Conservation (phyloP, 2,888 invertebrate genomes). For the Thera britannica region DNA sequence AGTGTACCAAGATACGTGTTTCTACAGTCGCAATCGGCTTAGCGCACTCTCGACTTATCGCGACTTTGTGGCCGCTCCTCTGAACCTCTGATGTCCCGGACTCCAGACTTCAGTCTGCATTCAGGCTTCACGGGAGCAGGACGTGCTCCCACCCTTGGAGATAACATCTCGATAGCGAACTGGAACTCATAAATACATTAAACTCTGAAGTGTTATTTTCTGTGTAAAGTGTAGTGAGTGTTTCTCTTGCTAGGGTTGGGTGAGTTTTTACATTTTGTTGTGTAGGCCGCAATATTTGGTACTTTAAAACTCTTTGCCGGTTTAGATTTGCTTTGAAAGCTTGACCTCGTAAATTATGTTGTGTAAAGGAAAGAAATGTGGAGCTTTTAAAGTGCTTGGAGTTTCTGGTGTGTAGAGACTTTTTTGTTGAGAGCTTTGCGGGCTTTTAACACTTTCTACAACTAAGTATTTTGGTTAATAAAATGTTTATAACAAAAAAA, state of each 20-base stretch:
- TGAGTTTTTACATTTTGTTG: conserved; percentile 19
- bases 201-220: conserved; percentile 19
- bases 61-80: conserved; percentile 40
- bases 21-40: conserved; percentile 65
- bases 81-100: conserved; percentile 54
- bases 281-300: background rate
- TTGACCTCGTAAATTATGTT: conserved; percentile 31
- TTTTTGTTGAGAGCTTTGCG: background rate
- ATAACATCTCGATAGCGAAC: conserved; percentile 52
- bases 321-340: conserved; percentile 24
- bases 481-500: too few relatives aligned
- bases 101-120: conserved; percentile 58
- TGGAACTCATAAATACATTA: conserved; percentile 26
- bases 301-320: conserved; percentile 13
- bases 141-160: conserved; percentile 49
- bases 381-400: conserved; percentile 22
- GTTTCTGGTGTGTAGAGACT: conserved; percentile 4
- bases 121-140: conserved; percentile 55
- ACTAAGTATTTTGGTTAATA: too few relatives aligned
- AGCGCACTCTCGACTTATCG: conserved; percentile 60
- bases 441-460: too few relatives aligned
- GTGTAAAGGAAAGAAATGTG: conserved; percentile 27
- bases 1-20: conserved; percentile 8
- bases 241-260: conserved; percentile 12
- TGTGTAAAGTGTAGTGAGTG: conserved; percentile 26